phyloP scores from a whole-genome alignment of 2,113 vertebrate genomes.

The Glaucidium brasilianum region DNA sequence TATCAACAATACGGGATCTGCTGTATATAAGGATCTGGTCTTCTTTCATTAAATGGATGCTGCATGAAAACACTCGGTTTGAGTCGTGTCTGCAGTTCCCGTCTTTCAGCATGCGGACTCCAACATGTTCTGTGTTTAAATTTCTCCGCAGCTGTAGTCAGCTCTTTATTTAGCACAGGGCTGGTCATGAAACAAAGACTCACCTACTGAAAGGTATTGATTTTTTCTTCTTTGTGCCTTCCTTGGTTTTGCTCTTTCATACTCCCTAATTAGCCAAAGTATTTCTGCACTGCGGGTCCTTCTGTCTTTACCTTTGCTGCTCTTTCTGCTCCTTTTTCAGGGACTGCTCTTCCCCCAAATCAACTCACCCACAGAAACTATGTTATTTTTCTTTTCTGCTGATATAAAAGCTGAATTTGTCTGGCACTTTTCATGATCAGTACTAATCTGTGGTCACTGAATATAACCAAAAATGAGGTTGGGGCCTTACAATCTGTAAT shows the following conservation, averaged over 20 bases:
- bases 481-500: background rate
- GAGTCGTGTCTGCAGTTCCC: no score
- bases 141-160: background rate
- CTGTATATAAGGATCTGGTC: no score
- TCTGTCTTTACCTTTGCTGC: background rate
- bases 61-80: no score
- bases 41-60: no score
- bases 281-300: background rate
- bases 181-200: background rate
- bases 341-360: background rate
- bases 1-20: no score
- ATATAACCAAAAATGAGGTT: background rate
- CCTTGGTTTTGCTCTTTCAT: background rate
- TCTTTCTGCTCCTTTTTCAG: background rate
- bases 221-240: background rate
- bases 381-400: background rate
- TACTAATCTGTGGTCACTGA: background rate
- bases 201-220: background rate
- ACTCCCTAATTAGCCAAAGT: background rate
- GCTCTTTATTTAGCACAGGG: constrained; percentile 4
- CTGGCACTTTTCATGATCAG: background rate
- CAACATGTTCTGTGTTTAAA: background rate
- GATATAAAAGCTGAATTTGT: background rate
- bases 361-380: background rate
- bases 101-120: no score